Base-by-base conservation (phyloP, 2,113 vertebrate genomes). In the Zeus faber region DNA sequence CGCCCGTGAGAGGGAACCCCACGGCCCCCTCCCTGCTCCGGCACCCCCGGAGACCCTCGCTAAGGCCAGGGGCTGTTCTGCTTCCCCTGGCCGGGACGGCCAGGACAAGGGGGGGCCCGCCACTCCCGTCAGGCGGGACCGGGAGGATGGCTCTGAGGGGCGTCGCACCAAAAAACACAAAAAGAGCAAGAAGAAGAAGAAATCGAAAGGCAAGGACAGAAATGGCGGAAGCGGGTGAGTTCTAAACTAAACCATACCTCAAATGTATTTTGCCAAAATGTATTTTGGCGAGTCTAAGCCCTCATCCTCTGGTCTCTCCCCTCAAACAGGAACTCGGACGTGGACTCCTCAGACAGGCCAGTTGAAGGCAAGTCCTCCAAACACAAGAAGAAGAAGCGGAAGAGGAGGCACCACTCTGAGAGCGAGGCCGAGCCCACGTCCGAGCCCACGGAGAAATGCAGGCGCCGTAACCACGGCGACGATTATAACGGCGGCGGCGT, bases 181-280 rank as follows among this genome's bases (percentile, higher is more conserved):
- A 65, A 97, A 93, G 56, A 91, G 90, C 29, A 97, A 97, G 89
- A 97, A 96, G 78, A 97, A 93, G 76, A 95, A 93, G 80, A 95
- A 92, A 74, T 92, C 91, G 25, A 96, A 93, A 86, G 93, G 94
- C 59, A 94, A 91, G 82, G 91, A 91, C 70, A 76, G 87, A 37
- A 81, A 86, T n/a, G 83, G 80, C 2, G 89, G 90, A 6, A 77
- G 87, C 64, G 88, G 91, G 94, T 96, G 71, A 89, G 87, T 60
- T 14, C 1, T 2, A 16, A 4, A 16, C 20, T 13, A 20, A 9
- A 33, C 13, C 18, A 5, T 18, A 17, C 40, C 40, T 41, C 2
- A 17, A 41, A 18, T 18, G 31, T 33, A n/a, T n/a, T n/a, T n/a
- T n/a, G n/a, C n/a, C n/a, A n/a, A n/a, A n/a, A n/a, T n/a, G 6